Evolutionary conservation across 2,113 vertebrate species (phyloP), one percentile per base, ranked within the genome.

Genomic region (Rattus norvegicus): DNA sequence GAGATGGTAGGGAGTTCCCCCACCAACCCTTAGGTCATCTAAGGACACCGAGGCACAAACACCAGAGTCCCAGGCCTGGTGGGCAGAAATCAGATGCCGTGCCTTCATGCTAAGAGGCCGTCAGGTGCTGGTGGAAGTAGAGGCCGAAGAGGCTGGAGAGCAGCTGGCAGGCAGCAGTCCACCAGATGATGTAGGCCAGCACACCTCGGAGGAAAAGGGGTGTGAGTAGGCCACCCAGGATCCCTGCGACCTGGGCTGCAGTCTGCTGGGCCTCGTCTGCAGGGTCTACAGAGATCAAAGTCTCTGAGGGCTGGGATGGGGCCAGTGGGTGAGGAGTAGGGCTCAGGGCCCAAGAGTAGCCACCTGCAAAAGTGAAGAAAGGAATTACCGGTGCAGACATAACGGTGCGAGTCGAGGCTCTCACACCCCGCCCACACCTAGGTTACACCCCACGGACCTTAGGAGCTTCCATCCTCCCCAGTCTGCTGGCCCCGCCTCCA

Each of bases 121-220:
- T 98, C 88, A 99, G 98, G 97, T 99, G 99, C 98, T 99, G 99
- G 98, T 99, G 99, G 98, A 99, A 99, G 96, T 99, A 99, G 96
- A 99, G 99, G 59, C 99, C 99, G 0, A 99, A 99, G 95, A 99
- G 98, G 91, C 99, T 99, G 98, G 99, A 99, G 97, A 99, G 98
- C 2, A 99, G 98, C 98, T 99, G 99, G 98, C 99, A 99, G 96
- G 98, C 98, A 0, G 99, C 99, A 24, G 99, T 99, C 99, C 99
- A 99, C 99, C 99, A 99, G 36, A 99, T 99, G 94, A 99, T 97
- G 98, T 99, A 99, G 95, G 99, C 98, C 0, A 99, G 99, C 87
- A 99, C 94, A 0, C 99, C 99, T 0, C 99, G 98, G 96, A 99
- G 99, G 97, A 99, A 99, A 36, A 99, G 96, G 0, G 99, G 99